Evolutionary conservation across 2,888 invertebrate species (phyloP).

Genomic region (Lochmaea crataegi): DNA sequence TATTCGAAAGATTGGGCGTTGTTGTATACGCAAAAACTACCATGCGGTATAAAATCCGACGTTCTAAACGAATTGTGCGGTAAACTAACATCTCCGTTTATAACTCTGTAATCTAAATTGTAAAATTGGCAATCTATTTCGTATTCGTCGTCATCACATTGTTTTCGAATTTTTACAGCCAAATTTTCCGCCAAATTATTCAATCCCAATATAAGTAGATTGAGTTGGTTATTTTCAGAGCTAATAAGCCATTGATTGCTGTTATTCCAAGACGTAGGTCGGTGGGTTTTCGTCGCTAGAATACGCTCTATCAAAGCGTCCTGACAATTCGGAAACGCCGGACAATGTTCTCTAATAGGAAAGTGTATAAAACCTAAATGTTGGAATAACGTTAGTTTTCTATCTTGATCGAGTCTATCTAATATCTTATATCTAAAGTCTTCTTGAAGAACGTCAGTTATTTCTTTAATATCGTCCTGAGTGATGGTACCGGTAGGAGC

Average conservation of each 20-base stretch:
- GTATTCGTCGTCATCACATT: constrained; percentile 90
- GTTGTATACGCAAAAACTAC: constrained; percentile 90
- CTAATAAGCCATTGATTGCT: constrained; percentile 75
- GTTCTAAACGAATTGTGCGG: constrained; percentile 85
- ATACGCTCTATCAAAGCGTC: constrained; percentile 81
- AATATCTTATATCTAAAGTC: constrained; percentile 95
- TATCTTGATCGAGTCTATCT: constrained; percentile 92
- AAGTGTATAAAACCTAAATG: constrained; percentile 96
- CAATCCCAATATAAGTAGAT: constrained; percentile 88
- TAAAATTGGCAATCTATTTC: constrained; percentile 83
- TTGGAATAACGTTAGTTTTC: constrained; percentile 93
- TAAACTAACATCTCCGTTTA: constrained; percentile 86
- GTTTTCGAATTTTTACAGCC: constrained; percentile 85
- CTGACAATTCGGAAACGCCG: constrained; percentile 86
- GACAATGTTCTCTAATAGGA: constrained; percentile 94
- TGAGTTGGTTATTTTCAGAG: constrained; percentile 79
- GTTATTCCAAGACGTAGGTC: constrained; percentile 73
- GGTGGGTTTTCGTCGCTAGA: constrained; percentile 75
- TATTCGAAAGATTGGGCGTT: constrained; percentile 93
- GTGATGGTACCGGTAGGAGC: constrained; percentile 91
- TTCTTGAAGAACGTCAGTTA: constrained; percentile 90
- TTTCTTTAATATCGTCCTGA: constrained; percentile 93
- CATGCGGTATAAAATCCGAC: constrained; percentile 90
- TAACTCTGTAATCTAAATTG: constrained; percentile 85
- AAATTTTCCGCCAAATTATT: constrained; percentile 89